Evolutionary conservation across 2,113 vertebrate genomes (phyloP).

Genomic region (Xerus inauris): DNA sequence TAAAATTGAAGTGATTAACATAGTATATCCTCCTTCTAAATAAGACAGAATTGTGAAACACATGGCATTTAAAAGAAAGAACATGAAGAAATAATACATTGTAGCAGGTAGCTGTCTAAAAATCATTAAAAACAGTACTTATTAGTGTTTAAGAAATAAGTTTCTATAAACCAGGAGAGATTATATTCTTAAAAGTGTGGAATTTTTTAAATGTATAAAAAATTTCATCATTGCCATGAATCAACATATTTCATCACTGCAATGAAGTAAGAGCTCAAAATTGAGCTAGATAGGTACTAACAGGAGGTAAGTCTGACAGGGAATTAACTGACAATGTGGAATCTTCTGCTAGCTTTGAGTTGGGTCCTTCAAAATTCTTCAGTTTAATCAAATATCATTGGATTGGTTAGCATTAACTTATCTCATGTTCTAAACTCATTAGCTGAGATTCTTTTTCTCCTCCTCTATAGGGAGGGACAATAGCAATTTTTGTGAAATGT

Average conservation of each 20-base stretch:
- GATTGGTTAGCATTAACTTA: constrained; percentile 62
- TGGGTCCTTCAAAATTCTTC: constrained; percentile 26
- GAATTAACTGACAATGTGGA: not conserved
- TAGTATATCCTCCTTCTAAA: not conserved
- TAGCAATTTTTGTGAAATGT: constrained; percentile 29
- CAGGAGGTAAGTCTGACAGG: not conserved
- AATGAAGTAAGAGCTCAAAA: constrained; percentile 35
- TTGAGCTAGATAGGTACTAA: not conserved
- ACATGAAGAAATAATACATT: not conserved
- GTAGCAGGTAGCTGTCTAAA: not conserved
- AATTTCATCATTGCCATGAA: not conserved
- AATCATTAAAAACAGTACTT: not conserved
- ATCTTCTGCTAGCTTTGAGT: not conserved
- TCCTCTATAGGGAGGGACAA: not conserved
- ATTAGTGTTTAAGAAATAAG: not conserved
- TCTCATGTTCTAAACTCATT: constrained; percentile 59
- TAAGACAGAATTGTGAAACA: not conserved
- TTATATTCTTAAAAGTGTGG: not conserved
- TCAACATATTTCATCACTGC: not conserved
- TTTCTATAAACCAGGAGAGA: not conserved
- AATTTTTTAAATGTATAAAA: constrained; percentile 48
- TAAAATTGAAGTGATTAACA: not conserved
- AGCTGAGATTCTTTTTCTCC: not conserved
- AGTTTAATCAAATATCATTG: constrained; percentile 45
- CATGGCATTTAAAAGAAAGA: constrained; percentile 31